These are phyloP conservation scores for Lysandra bellargus DNA, from an alignment of 2,888 invertebrate genomes.

Conservation along the genomic window DNA sequence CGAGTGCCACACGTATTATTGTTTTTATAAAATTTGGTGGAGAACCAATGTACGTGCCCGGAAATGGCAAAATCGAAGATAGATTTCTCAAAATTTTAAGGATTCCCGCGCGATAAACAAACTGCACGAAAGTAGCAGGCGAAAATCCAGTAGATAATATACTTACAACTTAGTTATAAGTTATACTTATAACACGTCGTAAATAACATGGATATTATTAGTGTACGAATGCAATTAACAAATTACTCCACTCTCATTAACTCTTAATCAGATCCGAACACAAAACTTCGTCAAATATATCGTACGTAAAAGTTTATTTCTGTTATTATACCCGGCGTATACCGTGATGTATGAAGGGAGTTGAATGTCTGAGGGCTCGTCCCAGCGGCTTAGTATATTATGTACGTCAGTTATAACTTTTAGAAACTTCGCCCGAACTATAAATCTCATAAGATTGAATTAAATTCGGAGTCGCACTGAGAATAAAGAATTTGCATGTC, in stretches of 20 bases:
- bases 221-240: not conserved
- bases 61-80: too few relatives aligned
- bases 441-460: conserved; percentile 26
- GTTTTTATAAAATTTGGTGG: too few relatives aligned
- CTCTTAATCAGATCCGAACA: not conserved
- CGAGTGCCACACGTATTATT: too few relatives aligned
- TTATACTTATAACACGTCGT: too few relatives aligned
- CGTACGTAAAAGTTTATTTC: conserved; percentile 12
- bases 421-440: conserved; percentile 7
- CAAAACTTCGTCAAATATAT: not conserved
- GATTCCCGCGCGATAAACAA: too few relatives aligned
- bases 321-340: not conserved
- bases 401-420: conserved; percentile 26
- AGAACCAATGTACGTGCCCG: too few relatives aligned
- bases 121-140: too few relatives aligned
- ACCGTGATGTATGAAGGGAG: conserved; percentile 11
- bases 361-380: conserved; percentile 14
- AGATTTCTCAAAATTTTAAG: too few relatives aligned
- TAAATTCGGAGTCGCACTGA: conserved; percentile 1
- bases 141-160: too few relatives aligned
- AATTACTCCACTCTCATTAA: not conserved
- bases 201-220: not conserved
- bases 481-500: conserved; percentile 12
- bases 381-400: conserved; percentile 1
- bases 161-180: too few relatives aligned